Percentiles rank a stretch among this genome's conserved stretches.
Evolutionary conservation across 2,113 vertebrate genomes (phyloP).

Genomic region (Charadrius vociferus): DNA sequence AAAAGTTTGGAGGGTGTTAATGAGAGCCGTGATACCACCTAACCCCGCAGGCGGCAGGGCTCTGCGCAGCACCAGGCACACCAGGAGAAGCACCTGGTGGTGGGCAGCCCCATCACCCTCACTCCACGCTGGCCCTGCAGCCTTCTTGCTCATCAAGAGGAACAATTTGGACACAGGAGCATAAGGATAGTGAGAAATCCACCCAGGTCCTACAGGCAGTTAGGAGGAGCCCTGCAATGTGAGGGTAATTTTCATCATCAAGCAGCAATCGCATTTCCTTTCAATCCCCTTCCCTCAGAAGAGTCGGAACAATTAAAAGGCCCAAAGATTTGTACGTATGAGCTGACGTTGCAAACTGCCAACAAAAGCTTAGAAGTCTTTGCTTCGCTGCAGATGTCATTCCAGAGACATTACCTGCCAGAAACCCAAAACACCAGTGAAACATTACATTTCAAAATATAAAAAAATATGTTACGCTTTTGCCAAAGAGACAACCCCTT

Average conservation of each 20-base stretch:
- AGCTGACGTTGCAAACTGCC: not conserved
- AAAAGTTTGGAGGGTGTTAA: not conserved
- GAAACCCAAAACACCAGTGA: not conserved
- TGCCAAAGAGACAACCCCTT: not conserved
- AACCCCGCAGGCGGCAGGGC: not conserved
- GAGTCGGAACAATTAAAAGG: not conserved
- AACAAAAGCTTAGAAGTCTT: not conserved
- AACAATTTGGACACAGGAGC: not conserved
- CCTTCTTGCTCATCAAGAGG: not conserved
- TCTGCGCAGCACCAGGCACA: not conserved
- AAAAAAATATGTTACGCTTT: not conserved
- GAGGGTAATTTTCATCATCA: not conserved
- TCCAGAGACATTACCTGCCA: not conserved
- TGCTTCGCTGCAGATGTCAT: not conserved
- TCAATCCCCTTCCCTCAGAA: not conserved
- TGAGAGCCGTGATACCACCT: not conserved
- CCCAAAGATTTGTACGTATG: not conserved
- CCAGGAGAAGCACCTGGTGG: fast-evolving
- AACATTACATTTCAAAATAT: not conserved
- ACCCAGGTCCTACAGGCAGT: not conserved
- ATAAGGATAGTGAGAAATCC: not conserved
- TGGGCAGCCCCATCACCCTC: fast-evolving
- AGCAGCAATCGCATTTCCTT: not conserved
- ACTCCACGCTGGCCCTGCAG: fast-evolving
- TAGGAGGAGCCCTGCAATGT: not conserved